phyloP scores from a whole-genome alignment of 1,140 invertebrate species.

The Drosophila malerkotliana region DNA sequence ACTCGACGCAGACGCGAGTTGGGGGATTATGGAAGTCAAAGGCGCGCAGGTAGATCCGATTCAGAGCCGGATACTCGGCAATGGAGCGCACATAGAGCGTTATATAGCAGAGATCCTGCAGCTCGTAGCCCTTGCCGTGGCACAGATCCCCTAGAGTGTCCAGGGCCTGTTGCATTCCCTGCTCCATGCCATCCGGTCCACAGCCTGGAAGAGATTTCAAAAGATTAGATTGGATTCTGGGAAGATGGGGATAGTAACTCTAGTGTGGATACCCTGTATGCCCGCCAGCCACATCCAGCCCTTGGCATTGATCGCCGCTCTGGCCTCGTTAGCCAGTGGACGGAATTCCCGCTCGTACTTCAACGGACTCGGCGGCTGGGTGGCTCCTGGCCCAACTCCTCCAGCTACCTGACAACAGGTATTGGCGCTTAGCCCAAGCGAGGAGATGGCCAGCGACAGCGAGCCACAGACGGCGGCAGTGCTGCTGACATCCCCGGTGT shows the following conservation, averaged over 20 bases:
- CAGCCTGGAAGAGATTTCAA: conserved; percentile 39
- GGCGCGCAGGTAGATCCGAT: conserved; percentile 90
- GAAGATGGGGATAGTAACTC: conserved; percentile 1
- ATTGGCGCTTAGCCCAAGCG: conserved; percentile 69
- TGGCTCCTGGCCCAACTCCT: conserved; percentile 14
- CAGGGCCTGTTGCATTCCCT: conserved; percentile 74
- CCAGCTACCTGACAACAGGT: conserved; percentile 30
- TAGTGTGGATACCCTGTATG: conserved; percentile 85
- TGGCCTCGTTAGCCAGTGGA: conserved; percentile 84
- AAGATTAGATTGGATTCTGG: neutral
- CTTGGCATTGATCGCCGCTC: conserved; percentile 87
- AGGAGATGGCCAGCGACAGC: conserved; percentile 80
- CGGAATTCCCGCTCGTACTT: conserved; percentile 81
- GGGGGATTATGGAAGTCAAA: conserved; percentile 93
- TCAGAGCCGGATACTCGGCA: conserved; percentile 90
- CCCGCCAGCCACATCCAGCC: conserved; percentile 94
- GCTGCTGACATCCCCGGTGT: conserved; percentile 51
- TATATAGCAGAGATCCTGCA: conserved; percentile 90
- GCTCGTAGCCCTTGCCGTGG: conserved; percentile 85
- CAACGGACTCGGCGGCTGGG: conserved; percentile 80
- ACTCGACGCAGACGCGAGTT: conserved; percentile 94
- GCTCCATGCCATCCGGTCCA: conserved; percentile 53
- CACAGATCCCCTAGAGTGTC: conserved; percentile 58
- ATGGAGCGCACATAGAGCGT: conserved; percentile 93
- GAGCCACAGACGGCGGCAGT: conserved; percentile 81